These are phyloP conservation scores for Drosophila borborema DNA, from an alignment of 2,888 invertebrate genomes.

Conservation along the genomic window DNA sequence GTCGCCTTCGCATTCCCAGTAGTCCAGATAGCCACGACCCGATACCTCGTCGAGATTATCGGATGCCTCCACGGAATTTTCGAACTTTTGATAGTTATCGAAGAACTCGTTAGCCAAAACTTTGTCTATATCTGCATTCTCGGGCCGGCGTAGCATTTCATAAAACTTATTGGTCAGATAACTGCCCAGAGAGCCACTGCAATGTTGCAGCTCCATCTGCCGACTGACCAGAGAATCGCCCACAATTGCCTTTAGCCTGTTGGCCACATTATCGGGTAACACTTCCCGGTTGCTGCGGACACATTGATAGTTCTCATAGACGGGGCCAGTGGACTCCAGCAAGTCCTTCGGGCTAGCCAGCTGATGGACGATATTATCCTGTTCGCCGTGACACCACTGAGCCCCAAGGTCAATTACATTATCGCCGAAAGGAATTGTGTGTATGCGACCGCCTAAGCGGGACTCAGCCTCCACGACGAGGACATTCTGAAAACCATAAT, in stretches of 20 bases:
- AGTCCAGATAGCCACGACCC: constrained; percentile 87
- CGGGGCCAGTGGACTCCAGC: constrained; percentile 82
- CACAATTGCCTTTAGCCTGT: constrained; percentile 84
- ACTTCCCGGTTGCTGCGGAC: constrained; percentile 84
- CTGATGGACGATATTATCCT: constrained; percentile 84
- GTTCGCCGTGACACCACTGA: constrained; percentile 85
- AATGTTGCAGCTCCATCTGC: constrained; percentile 81
- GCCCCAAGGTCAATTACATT: constrained; percentile 85
- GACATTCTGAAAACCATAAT: constrained; percentile 86
- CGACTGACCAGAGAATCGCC: constrained; percentile 84
- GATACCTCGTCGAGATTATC: constrained; percentile 89
- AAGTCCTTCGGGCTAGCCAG: constrained; percentile 80
- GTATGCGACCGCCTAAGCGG: constrained; percentile 88
- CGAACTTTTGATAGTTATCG: constrained; percentile 87
- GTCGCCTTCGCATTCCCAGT: constrained; percentile 90
- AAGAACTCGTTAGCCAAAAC: constrained; percentile 86
- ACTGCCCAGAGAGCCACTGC: constrained; percentile 82
- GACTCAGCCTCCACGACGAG: constrained; percentile 88
- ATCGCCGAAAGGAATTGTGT: constrained; percentile 86
- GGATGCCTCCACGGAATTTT: constrained; percentile 87
- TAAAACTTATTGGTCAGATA: constrained; percentile 83
- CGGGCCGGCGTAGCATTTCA: constrained; percentile 78
- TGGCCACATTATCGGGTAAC: constrained; percentile 83
- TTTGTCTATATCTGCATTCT: constrained; percentile 84
- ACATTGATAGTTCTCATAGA: constrained; percentile 82